Base-by-base conservation (phyloP, 2,113 vertebrate species). In the Callionymus lyra region DNA sequence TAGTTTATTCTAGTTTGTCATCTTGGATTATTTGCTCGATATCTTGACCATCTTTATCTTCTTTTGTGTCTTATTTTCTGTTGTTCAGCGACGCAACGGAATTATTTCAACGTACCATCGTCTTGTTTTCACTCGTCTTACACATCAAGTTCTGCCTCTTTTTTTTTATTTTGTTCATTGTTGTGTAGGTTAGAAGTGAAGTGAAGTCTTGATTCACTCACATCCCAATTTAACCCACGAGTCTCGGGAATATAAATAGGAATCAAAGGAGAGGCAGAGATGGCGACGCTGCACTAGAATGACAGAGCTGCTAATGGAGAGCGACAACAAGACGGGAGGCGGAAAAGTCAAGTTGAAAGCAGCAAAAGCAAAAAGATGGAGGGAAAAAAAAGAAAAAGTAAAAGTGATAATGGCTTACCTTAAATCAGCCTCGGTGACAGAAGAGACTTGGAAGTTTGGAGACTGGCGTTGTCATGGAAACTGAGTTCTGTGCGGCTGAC, bases 401-500 rank as follows among this genome's bases (percentile, higher is more conserved):
- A 27, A 45, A 47, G 51, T 61, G 49, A 59, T 70, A 64, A 64
- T 52, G 50, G 64, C 49, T 72, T 56, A 63, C 59, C 68, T 65
- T 47, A 60, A 62, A 59, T 63, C 75, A 60, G 59, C 37, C 27
- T 60, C 38, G 38, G 39, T 76, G 59, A 65, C 65, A 65, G 53
- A 69, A 64, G 62, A 47, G 54, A 59, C 71, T 68, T 53, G 53
- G 43, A 75, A 77, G 56, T 81, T 83, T 64, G 40, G 59, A 72
- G 57, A 39, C 44, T 12, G 33, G 39, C 2, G 73, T 82, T 70
- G 75, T 68, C 79, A 79, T 77, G 77, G 81, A 72, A 77, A 83
- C 81, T 6, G 65, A 67, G 65, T 71, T 72, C 66, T 51, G 41
- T 61, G 45, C 70, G 11, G 38, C 65, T 66, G 64, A 48, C 54